These are phyloP conservation scores for Pomacea canaliculata DNA, from an alignment of 2,888 invertebrate species.

Conservation along the genomic window DNA sequence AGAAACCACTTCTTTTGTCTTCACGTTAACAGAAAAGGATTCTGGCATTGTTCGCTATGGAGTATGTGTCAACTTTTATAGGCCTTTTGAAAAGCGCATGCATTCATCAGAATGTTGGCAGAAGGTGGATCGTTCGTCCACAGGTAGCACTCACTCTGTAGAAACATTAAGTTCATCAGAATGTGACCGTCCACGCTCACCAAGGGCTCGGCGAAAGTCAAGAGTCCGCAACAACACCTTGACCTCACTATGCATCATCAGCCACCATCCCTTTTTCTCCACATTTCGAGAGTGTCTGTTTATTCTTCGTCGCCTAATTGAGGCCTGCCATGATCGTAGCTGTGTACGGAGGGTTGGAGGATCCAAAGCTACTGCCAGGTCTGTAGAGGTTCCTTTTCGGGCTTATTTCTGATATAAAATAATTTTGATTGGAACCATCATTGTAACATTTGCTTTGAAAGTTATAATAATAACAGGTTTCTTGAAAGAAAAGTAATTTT, in stretches of 20 bases:
- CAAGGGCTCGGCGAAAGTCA: constrained; percentile 58
- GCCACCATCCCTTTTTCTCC: constrained; percentile 99
- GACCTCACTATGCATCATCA: constrained; percentile 96
- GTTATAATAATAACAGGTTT: no score
- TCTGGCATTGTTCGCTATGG: constrained; percentile 86
- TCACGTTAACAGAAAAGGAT: constrained; percentile 98
- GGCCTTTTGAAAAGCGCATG: constrained; percentile 77
- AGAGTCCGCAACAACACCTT: constrained; percentile 85
- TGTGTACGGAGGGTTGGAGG: constrained; percentile 83
- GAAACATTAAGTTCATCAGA: constrained; percentile 49
- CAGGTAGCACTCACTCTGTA: constrained; percentile 39
- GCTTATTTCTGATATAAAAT: background rate
- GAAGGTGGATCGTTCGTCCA: constrained; percentile 46
- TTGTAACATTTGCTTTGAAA: background rate
- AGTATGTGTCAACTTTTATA: constrained; percentile 98
- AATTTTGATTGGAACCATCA: background rate
- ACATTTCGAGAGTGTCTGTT: constrained; percentile 98
- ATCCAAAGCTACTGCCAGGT: constrained; percentile 88
- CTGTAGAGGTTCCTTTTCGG: constrained; percentile 46
- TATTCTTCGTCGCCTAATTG: constrained; percentile 94
- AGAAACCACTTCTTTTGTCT: constrained; percentile 96
- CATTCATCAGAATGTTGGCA: constrained; percentile 44
- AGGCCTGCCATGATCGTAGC: constrained; percentile 93
- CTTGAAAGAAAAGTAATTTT: no score
- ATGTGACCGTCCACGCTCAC: constrained; percentile 54